Evolutionary conservation across 2,888 invertebrate species (phyloP), one percentile per base, ranked within the genome.

Genomic region (Nasonia oneida): DNA sequence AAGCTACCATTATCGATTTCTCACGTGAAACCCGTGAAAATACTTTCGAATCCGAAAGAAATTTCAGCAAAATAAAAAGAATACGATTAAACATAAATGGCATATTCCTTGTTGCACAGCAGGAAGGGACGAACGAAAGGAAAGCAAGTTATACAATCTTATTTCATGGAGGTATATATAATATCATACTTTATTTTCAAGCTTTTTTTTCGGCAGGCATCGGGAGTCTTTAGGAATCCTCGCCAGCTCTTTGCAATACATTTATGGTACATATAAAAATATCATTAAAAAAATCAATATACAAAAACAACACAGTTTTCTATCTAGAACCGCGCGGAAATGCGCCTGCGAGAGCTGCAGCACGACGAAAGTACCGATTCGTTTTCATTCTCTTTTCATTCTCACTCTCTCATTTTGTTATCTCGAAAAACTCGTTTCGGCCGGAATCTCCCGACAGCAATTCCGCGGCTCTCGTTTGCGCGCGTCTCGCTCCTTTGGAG

Each of bases 71-170:
- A 64, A 64, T 74, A 73, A 50, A 77, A 64, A 47, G 10, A 75
- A 47, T 64, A 61, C 8, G 42, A 81, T 47, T 61, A 64, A 81
- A 75, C 23, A 81, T 81, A 81, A 81, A 67, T 47, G 79, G 53
- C 79, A 53, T 23, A 12, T 12, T 29, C 10, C 33, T 14, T n/a
- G 53, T 14, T 10, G 53, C 6, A 6, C 79, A 81, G 18, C 47
- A 74, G 67, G 23, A 76, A 39, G 1, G 76, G 61, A 23, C n/a
- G 53, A 81, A 81, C n/a, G 82, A 76, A 82, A 76, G 82, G 67
- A 76, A 70, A 73, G 67, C 18, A 64, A 50, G 70, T 82, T 76
- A 76, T 42, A 82, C 70, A 82, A 82, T 75, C 37, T 37, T 12
- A 50, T 39, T 73, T 61, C 42, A 47, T 61, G 8, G 18, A 53